phyloP scores from a whole-genome alignment of 2,888 invertebrate species.

The Lordiphosa andalusiaca region DNA sequence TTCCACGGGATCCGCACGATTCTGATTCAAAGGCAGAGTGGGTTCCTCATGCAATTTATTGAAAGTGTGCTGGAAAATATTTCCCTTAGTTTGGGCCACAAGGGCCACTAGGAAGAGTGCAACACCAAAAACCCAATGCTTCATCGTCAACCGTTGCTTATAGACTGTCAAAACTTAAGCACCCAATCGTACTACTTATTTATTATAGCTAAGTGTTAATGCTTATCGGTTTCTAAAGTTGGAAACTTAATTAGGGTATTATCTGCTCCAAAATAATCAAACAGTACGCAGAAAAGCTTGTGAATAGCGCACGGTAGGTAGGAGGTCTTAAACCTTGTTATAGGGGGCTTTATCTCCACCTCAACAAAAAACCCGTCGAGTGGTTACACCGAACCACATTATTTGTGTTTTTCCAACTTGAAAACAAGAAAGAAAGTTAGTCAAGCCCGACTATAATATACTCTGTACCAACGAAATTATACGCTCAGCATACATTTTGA shows the following conservation, averaged over 20 bases:
- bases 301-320: slow-evolving; percentile 21
- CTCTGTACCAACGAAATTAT: too few species aligned
- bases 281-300: slow-evolving; percentile 17
- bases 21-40: slow-evolving; percentile 59
- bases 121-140: slow-evolving; percentile 28
- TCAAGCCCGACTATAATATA: too few species aligned
- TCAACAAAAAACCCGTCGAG: too few species aligned
- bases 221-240: slow-evolving; percentile 37
- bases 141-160: slow-evolving; percentile 37
- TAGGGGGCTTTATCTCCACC: slow-evolving; percentile 41
- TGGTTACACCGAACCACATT: too few species aligned
- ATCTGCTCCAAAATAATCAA: slow-evolving; percentile 26
- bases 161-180: slow-evolving; percentile 28
- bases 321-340: slow-evolving; percentile 16
- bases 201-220: slow-evolving; percentile 19
- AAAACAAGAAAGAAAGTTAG: too few species aligned
- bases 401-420: too few species aligned
- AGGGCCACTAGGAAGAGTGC: slow-evolving; percentile 29
- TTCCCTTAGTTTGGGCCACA: slow-evolving; percentile 29
- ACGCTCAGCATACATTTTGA: too few species aligned
- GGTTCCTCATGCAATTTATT: slow-evolving; percentile 80
- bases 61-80: slow-evolving; percentile 69
- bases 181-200: slow-evolving; percentile 11
- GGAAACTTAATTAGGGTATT: slow-evolving; percentile 35
- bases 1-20: slow-evolving; percentile 52